These are phyloP conservation scores for Echiichthys vipera DNA, from an alignment of 2,797 vertebrate genomes.

Conservation along the genomic window DNA sequence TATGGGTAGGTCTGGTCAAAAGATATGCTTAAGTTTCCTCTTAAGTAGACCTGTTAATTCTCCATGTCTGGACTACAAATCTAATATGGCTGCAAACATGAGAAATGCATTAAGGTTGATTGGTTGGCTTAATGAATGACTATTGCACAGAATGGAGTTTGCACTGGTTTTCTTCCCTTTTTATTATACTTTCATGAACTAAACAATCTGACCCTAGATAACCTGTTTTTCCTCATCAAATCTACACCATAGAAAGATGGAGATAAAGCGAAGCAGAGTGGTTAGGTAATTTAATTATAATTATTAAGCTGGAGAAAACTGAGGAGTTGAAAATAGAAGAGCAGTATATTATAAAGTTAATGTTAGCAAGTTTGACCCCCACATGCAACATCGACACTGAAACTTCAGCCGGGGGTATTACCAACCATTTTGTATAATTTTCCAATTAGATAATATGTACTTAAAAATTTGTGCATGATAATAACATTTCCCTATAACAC, in stretches of 20 bases:
- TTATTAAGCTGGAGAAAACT: conserved; percentile 12
- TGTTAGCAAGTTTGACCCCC: neutral
- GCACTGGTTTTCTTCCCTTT: neutral
- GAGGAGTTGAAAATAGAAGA: neutral
- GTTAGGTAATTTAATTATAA: neutral
- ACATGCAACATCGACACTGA: neutral
- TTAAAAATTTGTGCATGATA: neutral
- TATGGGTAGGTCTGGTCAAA: neutral
- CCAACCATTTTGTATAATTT: neutral
- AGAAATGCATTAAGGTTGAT: neutral
- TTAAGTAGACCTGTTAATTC: neutral
- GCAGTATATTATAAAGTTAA: conserved; percentile 12
- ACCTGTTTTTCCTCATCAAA: conserved; percentile 5
- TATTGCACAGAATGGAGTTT: neutral
- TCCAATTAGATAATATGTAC: neutral
- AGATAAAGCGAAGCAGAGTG: neutral
- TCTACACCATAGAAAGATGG: conserved; percentile 1
- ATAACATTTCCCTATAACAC: neutral
- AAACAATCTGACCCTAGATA: conserved; percentile 18
- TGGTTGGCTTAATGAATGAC: neutral
- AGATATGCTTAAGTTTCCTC: neutral
- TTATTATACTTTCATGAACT: neutral
- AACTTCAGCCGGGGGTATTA: neutral
- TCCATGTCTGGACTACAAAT: neutral
- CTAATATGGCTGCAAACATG: neutral